Conservation (phyloP, 2,888 invertebrate genomes). For the Cerastis leucographa region DNA sequence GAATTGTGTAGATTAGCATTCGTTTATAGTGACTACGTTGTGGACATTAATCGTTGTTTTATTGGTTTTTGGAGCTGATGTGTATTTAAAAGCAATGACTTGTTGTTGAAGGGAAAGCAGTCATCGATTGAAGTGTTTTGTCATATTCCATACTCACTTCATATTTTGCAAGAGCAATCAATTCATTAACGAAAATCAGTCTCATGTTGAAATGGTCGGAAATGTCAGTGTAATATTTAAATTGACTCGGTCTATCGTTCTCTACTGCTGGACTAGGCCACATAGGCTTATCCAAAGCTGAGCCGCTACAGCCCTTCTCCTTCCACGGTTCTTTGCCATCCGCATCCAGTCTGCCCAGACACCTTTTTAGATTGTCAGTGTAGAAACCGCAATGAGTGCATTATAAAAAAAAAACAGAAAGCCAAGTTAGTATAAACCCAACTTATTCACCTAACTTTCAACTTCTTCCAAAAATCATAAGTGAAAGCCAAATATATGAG, state of each 20-base stretch:
- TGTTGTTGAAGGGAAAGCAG: neutral
- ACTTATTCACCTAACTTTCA: neutral
- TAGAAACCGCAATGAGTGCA: neutral
- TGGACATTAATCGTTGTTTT: slow-evolving; percentile 35
- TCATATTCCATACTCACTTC: neutral
- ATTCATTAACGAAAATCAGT: neutral
- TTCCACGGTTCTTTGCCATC: neutral
- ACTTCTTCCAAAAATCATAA: neutral
- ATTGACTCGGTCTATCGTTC: neutral
- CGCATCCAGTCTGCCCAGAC: neutral
- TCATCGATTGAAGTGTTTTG: neutral
- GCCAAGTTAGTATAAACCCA: neutral
- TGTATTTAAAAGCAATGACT: neutral
- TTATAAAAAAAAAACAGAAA: neutral
- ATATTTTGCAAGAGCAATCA: neutral
- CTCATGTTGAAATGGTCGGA: neutral
- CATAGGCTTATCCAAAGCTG: neutral
- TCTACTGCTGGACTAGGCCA: neutral
- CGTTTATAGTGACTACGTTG: slow-evolving; percentile 24
- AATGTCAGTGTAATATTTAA: neutral
- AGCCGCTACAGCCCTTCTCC: neutral
- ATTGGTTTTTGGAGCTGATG: slow-evolving; percentile 19
- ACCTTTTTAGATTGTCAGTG: neutral
- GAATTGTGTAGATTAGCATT: slow-evolving; percentile 39
- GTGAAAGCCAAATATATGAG: neutral